A percentile compares a stretch with the other conserved stretches of the same genome.
Evolutionary conservation across 2,797 vertebrate species (phyloP).

Genomic region (Glyptemys insculpta): DNA sequence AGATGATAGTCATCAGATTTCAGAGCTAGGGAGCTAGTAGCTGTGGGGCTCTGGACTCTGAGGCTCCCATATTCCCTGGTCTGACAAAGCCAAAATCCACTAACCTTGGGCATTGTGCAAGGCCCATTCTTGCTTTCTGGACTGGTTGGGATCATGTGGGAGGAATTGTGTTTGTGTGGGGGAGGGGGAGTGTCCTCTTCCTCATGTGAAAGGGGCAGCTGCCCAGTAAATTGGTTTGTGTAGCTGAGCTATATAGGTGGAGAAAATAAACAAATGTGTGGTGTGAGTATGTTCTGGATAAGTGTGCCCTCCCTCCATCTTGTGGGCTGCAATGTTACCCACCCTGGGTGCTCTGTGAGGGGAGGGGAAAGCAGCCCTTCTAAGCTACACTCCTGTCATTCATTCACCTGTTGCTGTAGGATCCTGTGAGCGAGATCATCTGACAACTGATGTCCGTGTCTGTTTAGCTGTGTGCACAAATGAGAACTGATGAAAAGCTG

Average conservation of each 20-base stretch:
- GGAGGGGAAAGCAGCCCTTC: not conserved
- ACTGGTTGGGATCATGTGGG: not conserved
- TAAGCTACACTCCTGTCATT: not conserved
- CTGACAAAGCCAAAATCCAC: not conserved
- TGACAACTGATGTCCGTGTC: not conserved
- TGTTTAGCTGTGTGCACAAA: not conserved
- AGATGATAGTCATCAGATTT: not conserved
- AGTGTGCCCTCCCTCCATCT: not conserved
- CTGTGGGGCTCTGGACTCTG: not conserved
- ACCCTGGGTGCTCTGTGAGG: not conserved
- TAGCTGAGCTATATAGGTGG: not conserved
- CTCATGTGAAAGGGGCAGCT: not conserved
- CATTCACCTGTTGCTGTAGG: not conserved
- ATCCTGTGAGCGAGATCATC: not conserved
- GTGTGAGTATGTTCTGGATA: rapidly evolving
- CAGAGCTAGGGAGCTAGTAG: not conserved
- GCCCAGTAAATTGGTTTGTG: not conserved
- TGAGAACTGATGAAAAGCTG: not conserved
- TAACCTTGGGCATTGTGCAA: not conserved
- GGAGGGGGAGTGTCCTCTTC: not conserved
- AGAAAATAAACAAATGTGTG: not conserved
- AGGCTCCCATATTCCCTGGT: not conserved
- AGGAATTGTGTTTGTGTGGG: not conserved
- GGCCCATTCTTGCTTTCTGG: not conserved
- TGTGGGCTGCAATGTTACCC: not conserved